Percentiles rank a stretch among this genome's conserved stretches.
These are phyloP conservation scores for Sula dactylatra DNA, from an alignment of 2,113 vertebrate genomes.

Conservation along the genomic window DNA sequence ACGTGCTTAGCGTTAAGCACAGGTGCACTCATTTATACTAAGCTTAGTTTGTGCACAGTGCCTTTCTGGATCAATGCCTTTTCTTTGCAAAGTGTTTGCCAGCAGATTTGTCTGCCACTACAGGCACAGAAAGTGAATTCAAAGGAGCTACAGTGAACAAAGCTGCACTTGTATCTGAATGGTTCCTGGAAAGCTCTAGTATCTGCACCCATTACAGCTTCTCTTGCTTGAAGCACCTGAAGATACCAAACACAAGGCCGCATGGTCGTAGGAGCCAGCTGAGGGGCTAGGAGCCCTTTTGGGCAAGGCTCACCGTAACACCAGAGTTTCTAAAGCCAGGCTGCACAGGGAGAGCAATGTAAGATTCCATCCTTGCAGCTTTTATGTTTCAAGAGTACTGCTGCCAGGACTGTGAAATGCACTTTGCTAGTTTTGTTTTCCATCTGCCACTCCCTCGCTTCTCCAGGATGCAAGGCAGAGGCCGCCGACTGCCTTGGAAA, in stretches of 20 bases:
- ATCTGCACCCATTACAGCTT: not conserved
- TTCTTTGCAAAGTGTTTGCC: not conserved
- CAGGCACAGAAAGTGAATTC: slow-evolving; percentile 37
- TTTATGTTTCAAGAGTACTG: not conserved
- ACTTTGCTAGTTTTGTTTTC: not conserved
- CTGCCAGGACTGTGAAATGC: slow-evolving; percentile 24
- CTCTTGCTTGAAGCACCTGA: not conserved
- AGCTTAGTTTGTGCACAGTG: slow-evolving; percentile 18
- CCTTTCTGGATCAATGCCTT: slow-evolving; percentile 10
- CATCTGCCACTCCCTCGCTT: not conserved
- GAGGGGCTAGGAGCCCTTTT: not conserved
- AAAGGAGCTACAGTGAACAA: slow-evolving; percentile 9
- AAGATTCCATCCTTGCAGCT: not conserved
- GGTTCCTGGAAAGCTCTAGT: slow-evolving; percentile 49
- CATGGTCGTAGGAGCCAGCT: not conserved
- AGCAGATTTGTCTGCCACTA: slow-evolving; percentile 24
- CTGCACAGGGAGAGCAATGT: not conserved
- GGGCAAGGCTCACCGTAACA: not conserved
- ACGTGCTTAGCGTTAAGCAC: not conserved
- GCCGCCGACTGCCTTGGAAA: not conserved
- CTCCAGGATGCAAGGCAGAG: not conserved
- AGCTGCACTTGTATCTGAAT: not conserved
- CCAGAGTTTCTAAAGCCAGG: not conserved
- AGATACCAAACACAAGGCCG: not conserved
- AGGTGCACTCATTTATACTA: slow-evolving; percentile 36